Conservation (phyloP, 2,113 vertebrate species). For the Macrotis lagotis region DNA sequence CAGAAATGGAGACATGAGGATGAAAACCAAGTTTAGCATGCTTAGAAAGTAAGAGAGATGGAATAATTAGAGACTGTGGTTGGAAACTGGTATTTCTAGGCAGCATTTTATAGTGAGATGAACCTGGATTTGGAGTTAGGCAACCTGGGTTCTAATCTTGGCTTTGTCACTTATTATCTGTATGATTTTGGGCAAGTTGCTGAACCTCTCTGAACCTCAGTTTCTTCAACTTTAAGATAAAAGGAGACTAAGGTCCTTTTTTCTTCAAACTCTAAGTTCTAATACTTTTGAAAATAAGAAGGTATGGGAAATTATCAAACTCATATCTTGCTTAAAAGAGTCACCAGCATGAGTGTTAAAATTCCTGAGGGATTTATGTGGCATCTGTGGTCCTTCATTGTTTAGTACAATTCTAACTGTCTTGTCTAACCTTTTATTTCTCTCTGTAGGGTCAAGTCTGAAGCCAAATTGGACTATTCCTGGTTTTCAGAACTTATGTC, state of each 20-base stretch:
- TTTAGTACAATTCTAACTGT: neutral
- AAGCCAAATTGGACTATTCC: neutral
- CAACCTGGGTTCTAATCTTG: neutral
- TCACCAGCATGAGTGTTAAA: neutral
- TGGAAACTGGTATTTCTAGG: neutral
- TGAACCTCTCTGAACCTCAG: neutral
- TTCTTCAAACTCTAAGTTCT: neutral
- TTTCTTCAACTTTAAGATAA: neutral
- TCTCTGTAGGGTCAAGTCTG: neutral
- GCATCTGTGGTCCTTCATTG: neutral
- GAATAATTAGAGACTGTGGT: neutral
- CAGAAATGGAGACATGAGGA: neutral
- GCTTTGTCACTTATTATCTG: neutral
- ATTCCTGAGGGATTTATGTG: neutral
- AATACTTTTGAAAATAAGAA: neutral
- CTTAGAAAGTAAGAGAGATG: neutral
- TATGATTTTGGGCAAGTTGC: neutral
- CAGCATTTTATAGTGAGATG: neutral
- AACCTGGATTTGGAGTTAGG: neutral
- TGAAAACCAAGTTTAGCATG: neutral
- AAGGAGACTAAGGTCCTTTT: neutral
- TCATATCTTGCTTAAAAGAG: neutral
- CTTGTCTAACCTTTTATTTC: neutral
- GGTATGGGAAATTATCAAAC: neutral
- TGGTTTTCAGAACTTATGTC: neutral